phyloP scores from a whole-genome alignment of 1,140 invertebrate species.

The Drosophila elegans region DNA sequence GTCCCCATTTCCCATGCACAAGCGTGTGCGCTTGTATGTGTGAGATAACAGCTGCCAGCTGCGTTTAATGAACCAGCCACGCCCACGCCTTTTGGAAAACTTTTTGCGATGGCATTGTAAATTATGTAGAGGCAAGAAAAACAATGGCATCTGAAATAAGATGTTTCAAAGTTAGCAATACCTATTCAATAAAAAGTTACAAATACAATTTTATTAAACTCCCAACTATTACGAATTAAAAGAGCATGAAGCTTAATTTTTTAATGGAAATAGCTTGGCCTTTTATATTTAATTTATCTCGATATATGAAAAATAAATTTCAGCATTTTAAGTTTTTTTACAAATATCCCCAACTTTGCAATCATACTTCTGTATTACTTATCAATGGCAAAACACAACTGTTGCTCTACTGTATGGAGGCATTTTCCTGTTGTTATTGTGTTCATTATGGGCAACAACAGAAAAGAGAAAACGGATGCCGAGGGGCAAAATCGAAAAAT shows the following conservation, averaged over 20 bases:
- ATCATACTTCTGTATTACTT: constrained; percentile 5
- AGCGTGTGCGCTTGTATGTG: constrained; percentile 26
- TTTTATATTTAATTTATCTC: no score
- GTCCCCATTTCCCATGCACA: constrained; percentile 26
- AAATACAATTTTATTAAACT: no score
- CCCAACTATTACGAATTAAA: no score
- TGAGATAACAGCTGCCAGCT: constrained; percentile 74
- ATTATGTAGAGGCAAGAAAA: constrained; percentile 22
- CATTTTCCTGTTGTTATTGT: constrained; percentile 20
- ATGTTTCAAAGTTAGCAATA: background rate
- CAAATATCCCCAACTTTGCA: no score
- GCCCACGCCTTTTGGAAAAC: constrained; percentile 66
- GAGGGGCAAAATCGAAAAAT: constrained; percentile 44
- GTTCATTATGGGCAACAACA: constrained; percentile 51
- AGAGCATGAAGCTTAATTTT: background rate
- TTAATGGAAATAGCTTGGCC: no score
- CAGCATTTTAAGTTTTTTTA: no score
- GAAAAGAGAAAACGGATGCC: constrained; percentile 3
- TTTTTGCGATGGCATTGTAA: constrained; percentile 60
- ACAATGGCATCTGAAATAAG: constrained; percentile 9
- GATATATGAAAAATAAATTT: no score
- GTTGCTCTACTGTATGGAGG: constrained; percentile 32
- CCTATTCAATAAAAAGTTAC: no score
- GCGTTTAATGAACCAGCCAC: constrained; percentile 79
- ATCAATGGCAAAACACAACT: constrained; percentile 42